Percentiles rank a stretch among this genome's conserved stretches.
These are phyloP conservation scores for Riparia riparia DNA, from an alignment of 2,113 vertebrate genomes.

Conservation along the genomic window DNA sequence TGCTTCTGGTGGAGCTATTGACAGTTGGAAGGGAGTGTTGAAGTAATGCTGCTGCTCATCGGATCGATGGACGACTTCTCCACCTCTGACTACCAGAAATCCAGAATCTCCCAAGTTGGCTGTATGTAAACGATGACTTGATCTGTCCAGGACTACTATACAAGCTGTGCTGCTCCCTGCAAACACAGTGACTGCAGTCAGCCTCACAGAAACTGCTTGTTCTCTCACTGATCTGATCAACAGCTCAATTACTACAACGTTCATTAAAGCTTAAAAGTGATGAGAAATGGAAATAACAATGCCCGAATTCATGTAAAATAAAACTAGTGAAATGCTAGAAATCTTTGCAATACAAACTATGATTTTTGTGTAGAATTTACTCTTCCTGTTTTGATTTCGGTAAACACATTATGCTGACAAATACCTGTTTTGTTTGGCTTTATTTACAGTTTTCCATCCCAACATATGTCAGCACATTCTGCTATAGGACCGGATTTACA, in stretches of 20 bases:
- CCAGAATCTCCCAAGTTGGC: constrained; percentile 97
- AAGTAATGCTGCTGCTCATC: constrained; percentile 98
- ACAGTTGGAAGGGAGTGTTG: constrained; percentile 95
- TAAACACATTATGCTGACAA: constrained; percentile 32
- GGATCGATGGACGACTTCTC: constrained; percentile 95
- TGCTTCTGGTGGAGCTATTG: constrained; percentile 92
- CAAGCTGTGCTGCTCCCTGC: constrained; percentile 96
- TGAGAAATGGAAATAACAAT: not conserved
- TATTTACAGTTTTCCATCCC: constrained; percentile 53
- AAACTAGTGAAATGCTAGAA: not conserved
- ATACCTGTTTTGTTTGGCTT: constrained; percentile 47
- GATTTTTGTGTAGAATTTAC: not conserved
- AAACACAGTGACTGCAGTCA: not conserved
- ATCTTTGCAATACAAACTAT: not conserved
- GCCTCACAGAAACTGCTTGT: not conserved
- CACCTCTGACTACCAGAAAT: constrained; percentile 94
- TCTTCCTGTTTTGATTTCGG: not conserved
- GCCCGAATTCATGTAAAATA: not conserved
- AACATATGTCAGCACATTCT: constrained; percentile 42
- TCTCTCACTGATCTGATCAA: not conserved
- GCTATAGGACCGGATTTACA: constrained; percentile 44
- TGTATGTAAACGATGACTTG: constrained; percentile 91
- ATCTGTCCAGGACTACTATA: constrained; percentile 91
- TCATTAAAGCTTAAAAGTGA: not conserved
- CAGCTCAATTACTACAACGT: not conserved